Evolutionary conservation across 2,113 vertebrate species (phyloP), one percentile per base, ranked within the genome.

Genomic region (Cheirogaleus medius): DNA sequence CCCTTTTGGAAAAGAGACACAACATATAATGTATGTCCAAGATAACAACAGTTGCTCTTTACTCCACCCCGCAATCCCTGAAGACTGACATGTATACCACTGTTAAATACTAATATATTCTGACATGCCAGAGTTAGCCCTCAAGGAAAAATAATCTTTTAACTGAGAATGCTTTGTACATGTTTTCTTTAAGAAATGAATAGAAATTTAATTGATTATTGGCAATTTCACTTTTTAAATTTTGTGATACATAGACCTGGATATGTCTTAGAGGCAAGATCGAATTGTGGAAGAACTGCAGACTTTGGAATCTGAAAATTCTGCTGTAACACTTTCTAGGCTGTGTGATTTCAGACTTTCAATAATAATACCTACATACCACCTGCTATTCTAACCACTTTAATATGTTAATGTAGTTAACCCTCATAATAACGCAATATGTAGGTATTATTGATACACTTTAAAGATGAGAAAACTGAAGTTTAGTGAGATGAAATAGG

Each of bases 131-230:
- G 34, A 77, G 39, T 84, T 95, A 15, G 87, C 15, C 9, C 32
- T 66, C 29, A 9, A 87, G 10, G n/a, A 83, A 92, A 84, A 71
- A n/a, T 1, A 77, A 14, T 0, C 9, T 87, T 87, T 92, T 39
- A 91, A 84, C 6, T 66, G 21, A 94, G 68, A 94, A 81, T 90
- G 6, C 10, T 88, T 91, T 76, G 6, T 58, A 44, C 20, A 76
- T 52, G 3, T 89, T 94, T 87, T 68, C 39, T 89, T 95, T 44
- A 10, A 90, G 34, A 92, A 90, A 96, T 37, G 71, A 27, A 90
- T 1, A 89, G 23, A 94, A 92, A 66, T 81, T 37, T 68, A 84
- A 77, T 54, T 49, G 34, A n/a, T 52, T 88, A 66, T 1, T 87
- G 8, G 91, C 63, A 87, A 64, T 29, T 88, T 74, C 69, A n/a